Base-by-base conservation (phyloP, 2,797 vertebrate species). In the Ataeniobius toweri region DNA sequence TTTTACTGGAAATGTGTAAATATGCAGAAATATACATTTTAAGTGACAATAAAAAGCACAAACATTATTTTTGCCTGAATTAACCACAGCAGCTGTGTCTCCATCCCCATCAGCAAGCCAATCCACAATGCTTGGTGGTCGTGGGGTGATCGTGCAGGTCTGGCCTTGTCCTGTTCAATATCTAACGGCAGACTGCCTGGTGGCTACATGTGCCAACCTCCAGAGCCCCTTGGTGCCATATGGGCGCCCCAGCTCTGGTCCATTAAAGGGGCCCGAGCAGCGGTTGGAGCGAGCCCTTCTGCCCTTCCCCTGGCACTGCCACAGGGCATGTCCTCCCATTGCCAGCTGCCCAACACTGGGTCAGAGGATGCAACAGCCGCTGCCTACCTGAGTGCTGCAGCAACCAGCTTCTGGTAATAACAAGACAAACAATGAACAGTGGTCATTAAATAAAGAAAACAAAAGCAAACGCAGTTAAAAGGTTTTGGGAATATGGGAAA, bases 241-340 rank as follows among this genome's bases (percentile, higher is more conserved):
- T 98, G 98, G 97, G 96, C 96, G 78, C 91, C 94, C 91, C 95
- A 96, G 95, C 96, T 96, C 96, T 95, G 94, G 96, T 97, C 97
- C 97, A 99, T 98, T 98, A 98, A 97, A 94, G 91, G 96, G 95
- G 95, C 96, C 95, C 90, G 74, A 88, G 85, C 88, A 89, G 89
- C 90, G 92, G 91, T 86, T 46, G 81, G 88, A 86, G 89, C 86
- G 81, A 90, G 89, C 88, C 92, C 92, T 93, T 88, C 89, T 86
- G 91, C 93, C 89, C 90, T 86, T 94, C 94, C 94, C 91, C 90
- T 93, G 94, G 94, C 94, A 93, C 89, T 86, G 95, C 95, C 94
- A 94, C 93, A 91, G 95, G 95, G 95, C 94, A 95, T 92, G 94
- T 93, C 93, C 93, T 94, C 94, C 94, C 88, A 91, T 92, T 82